A percentile compares a stretch with the other conserved stretches of the same genome.
These are phyloP conservation scores for Eupsittula cactorum DNA, from an alignment of 2,113 vertebrate species.

Conservation along the genomic window DNA sequence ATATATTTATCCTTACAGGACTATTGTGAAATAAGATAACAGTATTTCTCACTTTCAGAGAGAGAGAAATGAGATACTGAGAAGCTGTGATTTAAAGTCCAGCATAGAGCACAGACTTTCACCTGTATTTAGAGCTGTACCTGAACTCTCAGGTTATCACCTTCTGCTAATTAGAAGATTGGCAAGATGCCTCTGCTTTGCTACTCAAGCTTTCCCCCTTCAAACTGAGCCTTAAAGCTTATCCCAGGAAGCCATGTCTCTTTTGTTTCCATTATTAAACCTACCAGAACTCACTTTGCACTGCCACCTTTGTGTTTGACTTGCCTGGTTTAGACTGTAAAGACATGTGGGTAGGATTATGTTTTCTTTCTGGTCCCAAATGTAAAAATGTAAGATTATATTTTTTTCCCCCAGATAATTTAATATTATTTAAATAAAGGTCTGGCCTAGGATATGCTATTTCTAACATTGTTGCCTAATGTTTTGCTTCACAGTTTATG, in stretches of 20 bases:
- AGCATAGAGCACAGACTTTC: not conserved
- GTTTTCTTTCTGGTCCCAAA: not conserved
- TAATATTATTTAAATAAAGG: not conserved
- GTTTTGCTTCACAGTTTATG: not conserved
- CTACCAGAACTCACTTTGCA: not conserved
- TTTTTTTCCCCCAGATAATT: not conserved
- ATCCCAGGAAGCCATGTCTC: not conserved
- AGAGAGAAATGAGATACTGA: not conserved
- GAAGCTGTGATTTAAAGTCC: not conserved
- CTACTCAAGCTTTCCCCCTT: not conserved
- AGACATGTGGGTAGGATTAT: not conserved
- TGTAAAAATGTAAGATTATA: not conserved
- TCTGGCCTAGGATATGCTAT: not conserved
- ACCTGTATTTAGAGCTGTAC: not conserved
- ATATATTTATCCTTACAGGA: not conserved
- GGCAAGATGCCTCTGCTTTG: not conserved
- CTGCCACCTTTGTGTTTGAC: not conserved
- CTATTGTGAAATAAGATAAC: not conserved
- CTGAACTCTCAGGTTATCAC: not conserved
- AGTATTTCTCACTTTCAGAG: not conserved
- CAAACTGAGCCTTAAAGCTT: not conserved
- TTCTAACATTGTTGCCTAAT: not conserved
- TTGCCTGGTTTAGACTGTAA: not conserved
- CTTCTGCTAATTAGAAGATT: not conserved
- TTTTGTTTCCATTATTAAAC: not conserved